phyloP scores from a whole-genome alignment of 2,888 invertebrate genomes.

The Dynastes hyllus region DNA sequence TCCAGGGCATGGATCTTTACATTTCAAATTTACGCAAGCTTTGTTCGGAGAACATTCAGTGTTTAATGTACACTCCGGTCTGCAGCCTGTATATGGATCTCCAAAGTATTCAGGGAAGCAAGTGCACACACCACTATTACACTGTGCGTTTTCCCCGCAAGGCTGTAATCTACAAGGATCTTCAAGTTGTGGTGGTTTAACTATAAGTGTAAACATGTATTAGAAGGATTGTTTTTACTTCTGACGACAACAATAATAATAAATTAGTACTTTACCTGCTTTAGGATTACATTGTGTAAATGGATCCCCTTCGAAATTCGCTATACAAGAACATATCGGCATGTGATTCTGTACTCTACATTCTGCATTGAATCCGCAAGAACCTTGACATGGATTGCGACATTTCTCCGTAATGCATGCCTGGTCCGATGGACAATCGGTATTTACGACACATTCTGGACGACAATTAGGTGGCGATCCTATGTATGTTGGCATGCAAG shows the following conservation, averaged over 20 bases:
- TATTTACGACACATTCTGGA: slow-evolving; percentile 82
- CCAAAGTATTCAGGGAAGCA: slow-evolving; percentile 83
- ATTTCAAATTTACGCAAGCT: slow-evolving; percentile 85
- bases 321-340: slow-evolving; percentile 78
- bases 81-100: slow-evolving; percentile 82
- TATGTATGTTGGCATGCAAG: slow-evolving; percentile 78
- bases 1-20: slow-evolving; percentile 85
- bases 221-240: no score
- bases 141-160: slow-evolving; percentile 86
- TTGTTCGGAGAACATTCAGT: slow-evolving; percentile 84
- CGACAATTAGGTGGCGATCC: slow-evolving; percentile 86
- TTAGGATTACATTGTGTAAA: slow-evolving; percentile 76
- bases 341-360: slow-evolving; percentile 82
- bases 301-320: slow-evolving; percentile 79
- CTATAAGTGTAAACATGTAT: slow-evolving; percentile 12
- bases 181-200: slow-evolving; percentile 57
- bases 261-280: slow-evolving; percentile 58
- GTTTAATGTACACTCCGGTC: slow-evolving; percentile 87
- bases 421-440: slow-evolving; percentile 78
- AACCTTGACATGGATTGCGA: slow-evolving; percentile 81
- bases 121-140: slow-evolving; percentile 81
- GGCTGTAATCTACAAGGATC: slow-evolving; percentile 85
- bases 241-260: not conserved
- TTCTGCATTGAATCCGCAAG: slow-evolving; percentile 82
- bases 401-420: slow-evolving; percentile 84